These are phyloP conservation scores for Alaudala cheleensis DNA, from an alignment of 2,113 vertebrate species.

Conservation along the genomic window DNA sequence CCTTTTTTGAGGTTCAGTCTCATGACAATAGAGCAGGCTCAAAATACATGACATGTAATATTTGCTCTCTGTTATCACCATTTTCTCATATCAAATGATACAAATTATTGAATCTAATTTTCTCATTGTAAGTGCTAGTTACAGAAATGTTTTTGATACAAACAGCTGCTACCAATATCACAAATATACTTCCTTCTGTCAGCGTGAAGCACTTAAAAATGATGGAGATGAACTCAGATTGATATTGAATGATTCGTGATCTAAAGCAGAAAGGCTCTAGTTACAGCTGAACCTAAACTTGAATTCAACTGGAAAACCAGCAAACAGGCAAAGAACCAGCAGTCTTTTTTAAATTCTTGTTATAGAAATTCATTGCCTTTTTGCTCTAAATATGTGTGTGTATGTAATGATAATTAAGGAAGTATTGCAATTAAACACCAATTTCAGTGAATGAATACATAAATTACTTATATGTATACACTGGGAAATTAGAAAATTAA, in stretches of 20 bases:
- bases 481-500: neutral
- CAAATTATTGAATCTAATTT: neutral
- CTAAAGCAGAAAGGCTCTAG: neutral
- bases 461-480: neutral
- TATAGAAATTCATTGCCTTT: neutral
- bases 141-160: neutral
- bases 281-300: neutral
- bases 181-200: neutral
- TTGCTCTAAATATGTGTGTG: neutral
- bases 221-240: neutral
- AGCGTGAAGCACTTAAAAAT: neutral
- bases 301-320: neutral
- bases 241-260: neutral
- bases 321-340: accelerated
- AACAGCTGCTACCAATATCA: neutral
- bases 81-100: neutral
- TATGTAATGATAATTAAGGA: neutral
- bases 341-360: neutral
- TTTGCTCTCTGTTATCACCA: neutral
- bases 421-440: neutral
- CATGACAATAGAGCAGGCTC: neutral
- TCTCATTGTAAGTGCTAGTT: neutral
- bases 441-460: neutral
- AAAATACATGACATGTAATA: neutral
- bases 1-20: neutral